Percentiles rank a stretch among this genome's conserved stretches.
Conservation (phyloP, 2,888 invertebrate genomes). For the Tenthredo scrophulariae region DNA sequence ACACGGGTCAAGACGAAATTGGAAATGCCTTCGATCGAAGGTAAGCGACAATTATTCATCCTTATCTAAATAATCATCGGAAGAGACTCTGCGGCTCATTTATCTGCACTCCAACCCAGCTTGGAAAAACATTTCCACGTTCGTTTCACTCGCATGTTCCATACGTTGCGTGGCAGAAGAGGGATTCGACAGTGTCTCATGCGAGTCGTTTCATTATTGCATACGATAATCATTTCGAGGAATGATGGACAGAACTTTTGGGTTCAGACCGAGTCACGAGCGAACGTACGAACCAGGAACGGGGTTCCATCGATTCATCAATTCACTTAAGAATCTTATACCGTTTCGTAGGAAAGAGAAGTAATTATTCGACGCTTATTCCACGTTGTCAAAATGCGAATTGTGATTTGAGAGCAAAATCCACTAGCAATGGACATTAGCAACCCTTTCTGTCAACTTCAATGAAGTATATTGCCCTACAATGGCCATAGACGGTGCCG, state of each 20-base stretch:
- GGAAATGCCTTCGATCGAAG: not conserved
- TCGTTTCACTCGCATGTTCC: not conserved
- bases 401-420: not conserved
- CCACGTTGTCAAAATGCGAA: not conserved
- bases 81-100: not conserved
- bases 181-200: not conserved
- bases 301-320: constrained; percentile 66
- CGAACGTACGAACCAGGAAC: constrained; percentile 60
- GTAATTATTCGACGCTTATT: constrained; percentile 57
- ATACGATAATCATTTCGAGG: not conserved
- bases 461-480: not conserved
- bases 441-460: not conserved
- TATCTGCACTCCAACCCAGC: not conserved
- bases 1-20: not conserved
- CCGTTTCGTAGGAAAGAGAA: constrained; percentile 66
- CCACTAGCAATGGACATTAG: not conserved
- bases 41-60: not conserved
- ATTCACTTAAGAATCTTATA: constrained; percentile 70
- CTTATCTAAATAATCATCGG: not conserved
- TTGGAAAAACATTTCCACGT: not conserved
- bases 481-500: too few species aligned
- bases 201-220: too few species aligned
- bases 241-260: not conserved
- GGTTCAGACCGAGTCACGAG: not conserved
- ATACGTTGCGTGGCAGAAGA: not conserved